Base-by-base conservation (phyloP, 2,113 vertebrate genomes). In the Lamprotornis superbus region DNA sequence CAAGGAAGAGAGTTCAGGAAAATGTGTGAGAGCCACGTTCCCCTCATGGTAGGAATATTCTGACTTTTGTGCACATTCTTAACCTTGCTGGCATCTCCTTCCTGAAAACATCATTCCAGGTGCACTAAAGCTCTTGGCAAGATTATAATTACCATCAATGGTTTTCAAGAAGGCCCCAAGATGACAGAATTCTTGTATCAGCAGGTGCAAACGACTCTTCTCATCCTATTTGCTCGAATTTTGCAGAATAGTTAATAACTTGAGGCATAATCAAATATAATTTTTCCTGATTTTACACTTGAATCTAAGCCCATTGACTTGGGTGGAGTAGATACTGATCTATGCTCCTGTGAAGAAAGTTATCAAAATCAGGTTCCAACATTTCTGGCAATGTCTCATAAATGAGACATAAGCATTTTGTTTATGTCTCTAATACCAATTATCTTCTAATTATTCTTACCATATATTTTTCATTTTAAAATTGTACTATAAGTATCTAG, bases 241-340 rank as follows among this genome's bases (percentile, higher is more conserved):
- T 88, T 83, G 80, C 23, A 50, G 55, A 90, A 77, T 3, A 47
- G 53, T 46, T 69, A 63, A 67, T 70, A 90, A 75, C 33, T 52
- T 28, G 11, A 42, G 21, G 24, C 35, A 70, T 64, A 89, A 94
- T 94, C 71, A 95, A 80, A 70, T 39, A 31, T 57, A 88, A 65
- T 85, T 90, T 87, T 57, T 92, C 71, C 63, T 89, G 42, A 94
- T 92, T 92, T 86, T 77, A 61, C 42, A 63, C 64, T 94, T 70
- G 39, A 90, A 63, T 57, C 28, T 55, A 70, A 77, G 70, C 89
- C 64, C 59, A 73, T 16, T 80, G 76, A 55, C 24, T 86, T 61
- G 42, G 84, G 57, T 31, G 70, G 31, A 60, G 27, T 52, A 85
- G 39, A 52, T 78, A 11, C 20, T 79, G 49, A 84, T 69, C 30